Percentiles rank a stretch among this genome's conserved stretches.
Evolutionary conservation across 2,797 vertebrate species (phyloP).

Genomic region (Bradypodion pumilum): DNA sequence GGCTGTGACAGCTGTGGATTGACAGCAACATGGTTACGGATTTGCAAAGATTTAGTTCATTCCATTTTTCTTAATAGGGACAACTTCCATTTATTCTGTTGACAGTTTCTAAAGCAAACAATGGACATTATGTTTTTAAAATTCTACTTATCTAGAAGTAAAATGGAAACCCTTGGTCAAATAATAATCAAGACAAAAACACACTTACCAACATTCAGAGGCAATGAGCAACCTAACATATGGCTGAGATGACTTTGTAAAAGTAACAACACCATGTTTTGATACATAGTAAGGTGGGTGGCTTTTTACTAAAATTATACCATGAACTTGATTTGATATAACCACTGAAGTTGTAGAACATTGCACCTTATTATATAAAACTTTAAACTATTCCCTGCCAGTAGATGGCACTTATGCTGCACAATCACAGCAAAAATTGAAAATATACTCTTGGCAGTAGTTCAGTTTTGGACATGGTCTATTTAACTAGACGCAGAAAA

Average conservation of each 20-base stretch:
- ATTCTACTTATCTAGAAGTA: neutral
- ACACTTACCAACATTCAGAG: neutral
- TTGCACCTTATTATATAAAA: neutral
- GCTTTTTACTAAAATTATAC: neutral
- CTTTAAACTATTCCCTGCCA: constrained; percentile 9
- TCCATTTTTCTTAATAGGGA: neutral
- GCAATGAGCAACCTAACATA: neutral
- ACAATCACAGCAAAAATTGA: neutral
- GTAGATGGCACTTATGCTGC: constrained; percentile 30
- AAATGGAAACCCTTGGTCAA: neutral
- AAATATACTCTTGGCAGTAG: neutral
- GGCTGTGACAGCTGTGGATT: neutral
- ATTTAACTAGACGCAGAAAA: neutral
- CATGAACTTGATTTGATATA: neutral
- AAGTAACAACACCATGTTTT: neutral
- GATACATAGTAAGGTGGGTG: neutral
- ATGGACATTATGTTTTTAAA: neutral
- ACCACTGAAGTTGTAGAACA: neutral
- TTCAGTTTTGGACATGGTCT: too few relatives aligned
- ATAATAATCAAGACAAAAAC: neutral
- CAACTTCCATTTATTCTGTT: neutral
- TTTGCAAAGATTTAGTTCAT: neutral
- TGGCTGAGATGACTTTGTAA: neutral
- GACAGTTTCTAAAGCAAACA: neutral
- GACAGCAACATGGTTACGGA: neutral